These are phyloP conservation scores for Thymelicus sylvestris DNA, from an alignment of 2,888 invertebrate species.

Conservation along the genomic window DNA sequence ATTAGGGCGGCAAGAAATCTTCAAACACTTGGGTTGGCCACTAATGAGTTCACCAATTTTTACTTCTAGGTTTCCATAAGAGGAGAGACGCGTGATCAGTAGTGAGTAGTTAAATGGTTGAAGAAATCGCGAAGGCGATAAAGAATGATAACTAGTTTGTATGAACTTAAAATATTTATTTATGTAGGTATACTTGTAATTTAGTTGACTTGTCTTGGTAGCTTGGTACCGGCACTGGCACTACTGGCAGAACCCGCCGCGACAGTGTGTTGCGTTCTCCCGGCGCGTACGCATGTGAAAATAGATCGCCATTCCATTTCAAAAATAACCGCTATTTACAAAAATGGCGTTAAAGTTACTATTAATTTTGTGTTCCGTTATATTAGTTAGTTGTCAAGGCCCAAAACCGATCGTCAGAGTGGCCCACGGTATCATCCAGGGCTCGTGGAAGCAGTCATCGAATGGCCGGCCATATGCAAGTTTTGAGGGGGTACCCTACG, in stretches of 20 bases:
- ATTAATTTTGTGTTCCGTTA: conserved; percentile 48
- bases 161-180: too few species aligned
- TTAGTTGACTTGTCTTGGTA: background rate
- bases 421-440: conserved; percentile 65
- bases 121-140: too few species aligned
- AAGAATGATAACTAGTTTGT: too few species aligned
- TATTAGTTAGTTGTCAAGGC: conserved; percentile 51
- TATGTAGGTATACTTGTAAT: too few species aligned
- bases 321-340: conserved; percentile 38
- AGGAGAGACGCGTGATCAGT: too few species aligned
- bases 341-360: conserved; percentile 53
- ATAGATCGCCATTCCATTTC: too few species aligned
- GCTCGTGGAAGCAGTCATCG: conserved; percentile 69
- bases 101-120: too few species aligned
- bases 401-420: conserved; percentile 66
- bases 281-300: conserved; percentile 51
- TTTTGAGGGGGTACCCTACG: conserved; percentile 88
- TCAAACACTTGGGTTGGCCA: too few species aligned
- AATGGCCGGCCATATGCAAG: conserved; percentile 80
- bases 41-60: too few species aligned
- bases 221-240: too few species aligned
- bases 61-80: too few species aligned
- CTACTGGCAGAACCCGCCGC: background rate
- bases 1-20: too few species aligned
- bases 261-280: conserved; percentile 3